Evolutionary conservation across 2,797 vertebrate species (phyloP), one percentile per base, ranked within the genome.

Genomic region (Emys orbicularis): DNA sequence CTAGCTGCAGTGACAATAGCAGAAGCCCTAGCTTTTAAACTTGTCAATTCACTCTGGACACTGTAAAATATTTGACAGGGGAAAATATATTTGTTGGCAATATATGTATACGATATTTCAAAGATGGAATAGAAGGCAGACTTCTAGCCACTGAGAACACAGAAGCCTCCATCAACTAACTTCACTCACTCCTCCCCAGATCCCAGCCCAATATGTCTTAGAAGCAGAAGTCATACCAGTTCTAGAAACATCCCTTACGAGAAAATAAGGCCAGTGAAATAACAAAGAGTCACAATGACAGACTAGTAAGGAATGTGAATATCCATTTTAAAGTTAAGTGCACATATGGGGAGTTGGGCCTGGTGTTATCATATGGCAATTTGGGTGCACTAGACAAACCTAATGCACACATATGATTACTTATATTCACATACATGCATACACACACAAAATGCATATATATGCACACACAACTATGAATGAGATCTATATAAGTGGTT

Each of bases 341-440:
- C 90, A 68, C 31, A 2, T n/a, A 11, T 1, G 12, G 47, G 37
- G 65, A 25, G 15, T 12, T 31, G 61, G 16, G 41, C 31, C 41
- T 89, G 84, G 54, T 2, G 0, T 80, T 41, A 11, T 3, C 15
- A 5, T 21, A 89, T 37, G 65, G 16, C 23, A 54, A 80, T 72
- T n/a, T 12, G 12, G 65, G 1, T 0, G 25, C 16, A 50, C 10
- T 6, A 41, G 57, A 79, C 59, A 88, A 61, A 52, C 3, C 31
- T 84, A 61, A 61, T 50, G 44, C 5, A 34, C 19, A 12, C 0
- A 27, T 0, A 0, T 65, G 79, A 59, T 34, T n/a, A 65, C 6
- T 18, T 0, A 0, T 3, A 5, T 1, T 37, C 2, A 41, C 23
- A 3, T 21, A 4, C 10, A 41, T 27, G 12, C 80, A 76, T 34